A percentile compares a stretch with the other conserved stretches of the same genome.
Evolutionary conservation across 2,888 invertebrate genomes (phyloP).

Genomic region (Hypercompe scribonia): DNA sequence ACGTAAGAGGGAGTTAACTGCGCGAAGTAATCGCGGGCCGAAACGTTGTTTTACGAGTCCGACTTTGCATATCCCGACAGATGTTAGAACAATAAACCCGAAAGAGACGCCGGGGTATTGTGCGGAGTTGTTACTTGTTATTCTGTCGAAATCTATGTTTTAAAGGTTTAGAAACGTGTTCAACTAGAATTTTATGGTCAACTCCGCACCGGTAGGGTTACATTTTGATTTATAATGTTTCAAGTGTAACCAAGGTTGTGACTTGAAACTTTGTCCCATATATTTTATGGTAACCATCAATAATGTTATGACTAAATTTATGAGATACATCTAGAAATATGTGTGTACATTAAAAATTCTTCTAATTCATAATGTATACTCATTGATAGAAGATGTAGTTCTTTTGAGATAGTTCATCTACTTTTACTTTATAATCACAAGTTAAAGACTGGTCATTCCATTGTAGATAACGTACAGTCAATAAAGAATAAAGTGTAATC

Average conservation of each 20-base stretch:
- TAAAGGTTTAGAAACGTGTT: conserved; percentile 66
- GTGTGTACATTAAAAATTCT: conserved; percentile 34
- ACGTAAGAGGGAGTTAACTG: conserved; percentile 82
- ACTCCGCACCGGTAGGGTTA: conserved; percentile 50
- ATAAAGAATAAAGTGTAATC: conserved; percentile 14
- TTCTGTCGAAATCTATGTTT: conserved; percentile 69
- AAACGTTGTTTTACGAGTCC: conserved; percentile 75
- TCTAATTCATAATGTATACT: conserved; percentile 28
- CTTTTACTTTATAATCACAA: conserved; percentile 1
- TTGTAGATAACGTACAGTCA: conserved; percentile 9
- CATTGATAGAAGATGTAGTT: conserved; percentile 11
- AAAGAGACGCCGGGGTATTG: conserved; percentile 69
- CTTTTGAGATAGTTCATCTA: conserved; percentile 19
- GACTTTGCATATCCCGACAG: conserved; percentile 83
- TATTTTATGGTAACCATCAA: conserved; percentile 51
- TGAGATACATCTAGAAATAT: conserved; percentile 37
- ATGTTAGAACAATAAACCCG: conserved; percentile 79
- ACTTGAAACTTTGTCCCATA: conserved; percentile 45
- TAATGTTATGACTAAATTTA: conserved; percentile 48
- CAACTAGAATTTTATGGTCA: conserved; percentile 65
- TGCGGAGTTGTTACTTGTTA: conserved; percentile 68
- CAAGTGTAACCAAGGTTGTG: conserved; percentile 33
- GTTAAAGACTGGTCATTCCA: not conserved
- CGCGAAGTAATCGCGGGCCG: conserved; percentile 72
- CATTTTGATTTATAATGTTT: conserved; percentile 55